Base-by-base conservation (phyloP, 2,113 vertebrate species). In the Microcebus tavaratra region DNA sequence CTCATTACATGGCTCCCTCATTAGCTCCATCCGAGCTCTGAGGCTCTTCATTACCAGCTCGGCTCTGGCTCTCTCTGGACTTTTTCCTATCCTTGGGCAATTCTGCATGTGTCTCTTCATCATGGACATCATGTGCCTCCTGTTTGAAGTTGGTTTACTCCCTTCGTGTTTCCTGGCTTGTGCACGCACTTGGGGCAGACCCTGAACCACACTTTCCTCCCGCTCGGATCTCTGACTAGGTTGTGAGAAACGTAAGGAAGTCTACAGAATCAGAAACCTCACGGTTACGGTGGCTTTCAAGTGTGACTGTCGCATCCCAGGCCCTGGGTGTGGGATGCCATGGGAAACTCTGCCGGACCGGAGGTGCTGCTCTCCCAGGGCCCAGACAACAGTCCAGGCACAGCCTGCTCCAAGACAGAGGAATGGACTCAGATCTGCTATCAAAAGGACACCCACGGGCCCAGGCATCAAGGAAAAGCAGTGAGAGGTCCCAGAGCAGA, bases 51-150 rank as follows among this genome's bases (percentile, higher is more conserved):
- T 72, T 57, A 91, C 34, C 82, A 83, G 90, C 70, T 57, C 55
- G 12, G 82, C 55, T 65, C 65, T 93, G 94, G 91, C 76, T 75
- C 81, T 55, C 45, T 25, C 70, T 34, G 21, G 23, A 25, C 34
- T 50, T 45, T 63, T 92, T 92, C 90, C 97, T 97, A 88, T 73
- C 96, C 78, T 68, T 3, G n/a, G 87, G 92, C 92, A 75, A 73
- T 48, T 81, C 45, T 34, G 50, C 65, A 63, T 21, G 50, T 65
- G 91, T 83, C 36, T 94, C 93, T 68, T 79, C 90, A 61, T 83
- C 82, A 89, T 0, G 1, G 89, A 91, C 70, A 27, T 70, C 42
- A 29, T 36, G 83, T 53, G 84, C 90, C 90, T 90, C 53, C 82
- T 59, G 48, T 75, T n/a, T 91, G 90, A 88, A 82, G 50, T 2